Conservation (phyloP, 2,888 invertebrate genomes). For the Carterocephalus palaemon region DNA sequence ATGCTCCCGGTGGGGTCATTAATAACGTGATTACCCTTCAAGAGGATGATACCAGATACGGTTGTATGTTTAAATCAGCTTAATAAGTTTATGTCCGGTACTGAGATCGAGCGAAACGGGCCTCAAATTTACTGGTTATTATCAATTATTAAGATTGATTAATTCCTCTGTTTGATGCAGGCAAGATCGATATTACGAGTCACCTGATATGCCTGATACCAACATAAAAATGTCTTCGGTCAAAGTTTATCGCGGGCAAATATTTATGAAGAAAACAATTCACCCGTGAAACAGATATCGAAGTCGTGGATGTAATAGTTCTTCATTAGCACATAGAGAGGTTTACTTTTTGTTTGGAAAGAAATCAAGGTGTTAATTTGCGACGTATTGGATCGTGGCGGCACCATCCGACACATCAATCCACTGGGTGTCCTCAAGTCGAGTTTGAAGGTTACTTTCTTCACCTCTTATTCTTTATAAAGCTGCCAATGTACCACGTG, state of each 20-base stretch:
- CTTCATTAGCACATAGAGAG: constrained; percentile 7
- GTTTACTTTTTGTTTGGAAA: constrained; percentile 3
- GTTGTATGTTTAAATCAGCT: constrained; percentile 22
- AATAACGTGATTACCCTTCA: constrained; percentile 28
- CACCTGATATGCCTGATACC: constrained; percentile 21
- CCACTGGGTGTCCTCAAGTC: not conserved
- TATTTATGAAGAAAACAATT: constrained; percentile 13
- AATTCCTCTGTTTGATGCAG: constrained; percentile 12
- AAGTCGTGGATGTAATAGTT: constrained; percentile 1
- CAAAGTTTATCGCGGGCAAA: constrained; percentile 3
- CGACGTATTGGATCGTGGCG: not conserved
- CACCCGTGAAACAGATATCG: constrained; percentile 4
- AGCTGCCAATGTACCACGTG: constrained; percentile 2
- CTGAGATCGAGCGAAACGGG: constrained; percentile 16
- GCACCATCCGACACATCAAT: not conserved
- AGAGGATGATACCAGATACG: constrained; percentile 27
- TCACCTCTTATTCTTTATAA: constrained; percentile 6
- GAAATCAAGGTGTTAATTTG: constrained; percentile 4
- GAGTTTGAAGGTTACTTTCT: not conserved
- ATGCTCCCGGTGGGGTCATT: constrained; percentile 29
- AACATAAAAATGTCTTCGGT: not conserved
- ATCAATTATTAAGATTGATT: constrained; percentile 25
- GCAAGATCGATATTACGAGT: constrained; percentile 11
- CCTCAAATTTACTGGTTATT: constrained; percentile 23
- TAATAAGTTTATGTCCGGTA: constrained; percentile 24